These are phyloP conservation scores for Sericinus montela DNA, from an alignment of 2,888 invertebrate species.

Conservation along the genomic window DNA sequence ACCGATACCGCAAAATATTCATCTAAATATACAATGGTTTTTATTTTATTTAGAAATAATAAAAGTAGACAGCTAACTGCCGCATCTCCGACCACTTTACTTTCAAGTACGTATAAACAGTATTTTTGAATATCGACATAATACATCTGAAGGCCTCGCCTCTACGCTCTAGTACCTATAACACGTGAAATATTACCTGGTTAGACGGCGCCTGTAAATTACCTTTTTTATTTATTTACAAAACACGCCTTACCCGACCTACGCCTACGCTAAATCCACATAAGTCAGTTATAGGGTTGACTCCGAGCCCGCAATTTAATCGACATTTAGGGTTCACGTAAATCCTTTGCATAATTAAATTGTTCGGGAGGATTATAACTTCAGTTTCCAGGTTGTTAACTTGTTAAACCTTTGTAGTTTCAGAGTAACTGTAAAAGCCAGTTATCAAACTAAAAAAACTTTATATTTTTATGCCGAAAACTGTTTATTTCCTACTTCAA, in stretches of 20 bases:
- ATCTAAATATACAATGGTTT: no score
- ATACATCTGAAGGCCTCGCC: background rate
- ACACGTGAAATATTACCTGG: conserved; percentile 10
- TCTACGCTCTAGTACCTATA: conserved; percentile 1
- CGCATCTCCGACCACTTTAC: background rate
- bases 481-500: no score
- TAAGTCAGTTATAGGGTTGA: background rate
- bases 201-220: background rate
- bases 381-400: background rate
- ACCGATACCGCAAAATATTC: no score
- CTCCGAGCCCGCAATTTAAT: background rate
- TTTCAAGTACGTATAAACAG: background rate
- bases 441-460: no score
- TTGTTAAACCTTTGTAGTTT: no score
- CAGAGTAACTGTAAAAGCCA: no score
- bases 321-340: background rate
- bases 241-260: background rate
- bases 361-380: background rate
- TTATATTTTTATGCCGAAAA: no score
- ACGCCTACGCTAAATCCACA: conserved; percentile 4
- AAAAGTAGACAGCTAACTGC: no score
- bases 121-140: conserved; percentile 3
- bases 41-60: no score
- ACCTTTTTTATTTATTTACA: conserved; percentile 15
- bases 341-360: conserved; percentile 4